Percentiles rank a stretch among this genome's conserved stretches.
These are phyloP conservation scores for Rhinogobius similis DNA, from an alignment of 2,113 vertebrate genomes.

Conservation along the genomic window DNA sequence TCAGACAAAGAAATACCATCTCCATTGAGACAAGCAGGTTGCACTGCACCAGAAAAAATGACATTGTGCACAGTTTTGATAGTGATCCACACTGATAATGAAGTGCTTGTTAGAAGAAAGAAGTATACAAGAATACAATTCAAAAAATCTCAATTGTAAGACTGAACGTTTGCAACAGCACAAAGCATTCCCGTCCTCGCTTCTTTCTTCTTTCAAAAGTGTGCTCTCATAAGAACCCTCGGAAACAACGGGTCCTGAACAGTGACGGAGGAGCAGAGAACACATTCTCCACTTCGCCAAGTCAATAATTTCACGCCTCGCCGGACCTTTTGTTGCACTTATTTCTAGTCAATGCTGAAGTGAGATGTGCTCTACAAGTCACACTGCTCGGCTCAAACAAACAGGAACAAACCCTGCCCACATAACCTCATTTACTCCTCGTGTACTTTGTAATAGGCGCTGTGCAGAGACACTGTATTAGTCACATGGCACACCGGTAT, in stretches of 20 bases:
- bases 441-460: background rate
- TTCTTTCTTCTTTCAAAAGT: background rate
- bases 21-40: too few species aligned
- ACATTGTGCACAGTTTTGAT: too few species aligned
- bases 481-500: background rate
- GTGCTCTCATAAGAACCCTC: slow-evolving; percentile 1
- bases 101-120: background rate
- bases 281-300: background rate
- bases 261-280: slow-evolving; percentile 4
- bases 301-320: slow-evolving; percentile 23
- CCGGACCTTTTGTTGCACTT: slow-evolving; percentile 7
- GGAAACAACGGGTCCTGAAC: slow-evolving; percentile 7
- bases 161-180: background rate
- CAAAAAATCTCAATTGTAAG: background rate
- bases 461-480: background rate
- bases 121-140: background rate
- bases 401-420: background rate
- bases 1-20: too few species aligned
- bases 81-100: background rate
- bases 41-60: too few species aligned
- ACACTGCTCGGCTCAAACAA: background rate
- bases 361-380: background rate
- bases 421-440: background rate
- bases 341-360: slow-evolving; percentile 4
- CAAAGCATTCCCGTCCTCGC: background rate